Evolutionary conservation across 2,888 invertebrate genomes (phyloP).

Genomic region (Reticulitermes lucifugus): DNA sequence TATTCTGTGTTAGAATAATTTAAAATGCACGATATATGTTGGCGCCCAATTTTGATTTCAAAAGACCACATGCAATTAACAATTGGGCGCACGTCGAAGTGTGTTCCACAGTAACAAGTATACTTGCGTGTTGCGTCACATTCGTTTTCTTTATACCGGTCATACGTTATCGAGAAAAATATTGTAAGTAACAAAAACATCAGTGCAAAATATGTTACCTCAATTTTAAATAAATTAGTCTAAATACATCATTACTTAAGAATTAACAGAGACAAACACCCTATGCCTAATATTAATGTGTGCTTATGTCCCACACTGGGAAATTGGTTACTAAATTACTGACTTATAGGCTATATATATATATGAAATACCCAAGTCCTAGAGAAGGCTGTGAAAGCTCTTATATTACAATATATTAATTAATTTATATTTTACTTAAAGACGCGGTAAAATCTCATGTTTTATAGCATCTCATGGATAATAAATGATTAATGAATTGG

Average conservation of each 20-base stretch:
- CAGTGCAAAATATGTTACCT: background rate
- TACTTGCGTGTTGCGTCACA: background rate
- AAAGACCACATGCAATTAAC: too few relatives aligned
- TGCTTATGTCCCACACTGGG: background rate
- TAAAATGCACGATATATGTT: too few relatives aligned
- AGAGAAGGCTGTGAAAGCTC: background rate
- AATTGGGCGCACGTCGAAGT: too few relatives aligned
- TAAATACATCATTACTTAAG: background rate
- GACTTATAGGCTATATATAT: background rate
- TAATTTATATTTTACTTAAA: too few relatives aligned
- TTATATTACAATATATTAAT: background rate
- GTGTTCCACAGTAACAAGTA: too few relatives aligned
- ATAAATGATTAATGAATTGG: too few relatives aligned
- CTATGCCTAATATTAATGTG: background rate
- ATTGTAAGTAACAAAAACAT: background rate
- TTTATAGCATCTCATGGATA: too few relatives aligned
- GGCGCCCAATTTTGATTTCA: too few relatives aligned
- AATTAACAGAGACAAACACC: background rate
- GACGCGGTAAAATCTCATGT: too few relatives aligned
- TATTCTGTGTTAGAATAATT: too few relatives aligned
- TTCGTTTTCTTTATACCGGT: background rate
- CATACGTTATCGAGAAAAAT: background rate
- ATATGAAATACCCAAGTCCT: constrained; percentile 5
- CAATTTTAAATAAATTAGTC: background rate
- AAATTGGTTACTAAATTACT: constrained; percentile 13